phyloP scores from a whole-genome alignment of 2,113 vertebrate genomes.

The Bufo bufo region DNA sequence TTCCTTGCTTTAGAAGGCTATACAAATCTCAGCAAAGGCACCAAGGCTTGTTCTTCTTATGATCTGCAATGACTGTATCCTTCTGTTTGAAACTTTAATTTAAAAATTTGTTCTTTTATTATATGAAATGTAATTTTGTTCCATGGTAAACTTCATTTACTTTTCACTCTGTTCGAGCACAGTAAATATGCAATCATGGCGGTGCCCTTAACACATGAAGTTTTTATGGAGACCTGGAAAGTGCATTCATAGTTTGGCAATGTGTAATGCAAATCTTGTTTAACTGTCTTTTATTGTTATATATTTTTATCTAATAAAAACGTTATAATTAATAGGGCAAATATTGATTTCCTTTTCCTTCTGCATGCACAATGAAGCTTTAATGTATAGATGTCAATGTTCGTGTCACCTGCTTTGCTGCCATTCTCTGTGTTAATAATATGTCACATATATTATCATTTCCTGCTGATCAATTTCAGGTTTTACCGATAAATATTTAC shows the following conservation, averaged over 20 bases:
- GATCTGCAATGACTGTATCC: no score
- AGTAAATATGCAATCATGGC: background rate
- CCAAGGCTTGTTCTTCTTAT: no score
- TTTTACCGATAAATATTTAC: background rate
- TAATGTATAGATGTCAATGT: background rate
- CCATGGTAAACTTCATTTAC: background rate
- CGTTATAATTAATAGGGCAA: no score
- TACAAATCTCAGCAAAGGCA: no score
- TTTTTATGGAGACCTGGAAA: background rate
- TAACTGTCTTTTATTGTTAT: background rate
- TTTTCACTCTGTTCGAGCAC: background rate
- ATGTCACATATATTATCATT: slow-evolving; percentile 14
- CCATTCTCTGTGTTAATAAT: background rate
- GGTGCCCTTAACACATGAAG: background rate
- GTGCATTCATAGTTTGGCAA: background rate
- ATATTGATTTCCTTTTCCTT: background rate
- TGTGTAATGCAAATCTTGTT: background rate
- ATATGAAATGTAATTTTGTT: background rate
- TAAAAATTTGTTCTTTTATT: background rate
- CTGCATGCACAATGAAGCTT: background rate
- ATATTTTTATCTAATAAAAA: background rate
- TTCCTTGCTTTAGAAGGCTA: no score
- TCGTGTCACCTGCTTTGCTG: background rate
- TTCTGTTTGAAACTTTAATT: background rate
- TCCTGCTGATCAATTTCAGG: background rate